A percentile compares a stretch with the other conserved stretches of the same genome.
Conservation (phyloP, 1,140 invertebrate genomes). For the Tribolium castaneum region DNA sequence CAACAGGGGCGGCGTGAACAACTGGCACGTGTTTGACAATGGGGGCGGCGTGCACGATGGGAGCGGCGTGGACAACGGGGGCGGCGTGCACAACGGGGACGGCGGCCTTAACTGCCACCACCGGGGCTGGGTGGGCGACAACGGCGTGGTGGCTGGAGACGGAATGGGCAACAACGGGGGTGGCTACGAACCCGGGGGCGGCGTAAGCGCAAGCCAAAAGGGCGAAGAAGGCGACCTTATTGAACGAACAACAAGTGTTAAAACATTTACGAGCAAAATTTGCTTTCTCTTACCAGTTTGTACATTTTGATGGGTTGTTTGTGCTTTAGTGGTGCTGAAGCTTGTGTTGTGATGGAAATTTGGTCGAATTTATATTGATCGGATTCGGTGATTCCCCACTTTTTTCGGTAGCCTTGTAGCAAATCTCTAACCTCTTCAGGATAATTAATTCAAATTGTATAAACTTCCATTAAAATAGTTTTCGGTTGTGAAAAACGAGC, state of each 20-base stretch:
- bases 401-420: constrained; percentile 1
- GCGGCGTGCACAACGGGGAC: constrained; percentile 64
- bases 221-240: constrained; percentile 50
- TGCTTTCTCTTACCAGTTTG: constrained; percentile 7
- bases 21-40: constrained; percentile 59
- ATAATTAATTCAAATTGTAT: constrained; percentile 2
- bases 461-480: constrained; percentile 5
- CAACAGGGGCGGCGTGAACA: constrained; percentile 65
- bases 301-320: constrained; percentile 30
- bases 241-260: background rate
- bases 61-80: constrained; percentile 55
- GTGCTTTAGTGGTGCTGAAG: background rate
- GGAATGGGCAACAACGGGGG: constrained; percentile 66
- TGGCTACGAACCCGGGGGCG: constrained; percentile 65
- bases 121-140: constrained; percentile 62
- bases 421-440: constrained; percentile 12
- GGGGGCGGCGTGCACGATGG: constrained; percentile 61
- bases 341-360: background rate
- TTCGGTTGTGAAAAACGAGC: too few relatives aligned
- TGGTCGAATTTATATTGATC: background rate
- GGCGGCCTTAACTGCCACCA: constrained; percentile 62
- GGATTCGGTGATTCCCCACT: constrained; percentile 8
- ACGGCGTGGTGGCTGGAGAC: constrained; percentile 64
- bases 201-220: constrained; percentile 68
- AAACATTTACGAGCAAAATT: background rate